Evolutionary conservation across 2,888 invertebrate species (phyloP).

Genomic region (Epinotia brunnichana): DNA sequence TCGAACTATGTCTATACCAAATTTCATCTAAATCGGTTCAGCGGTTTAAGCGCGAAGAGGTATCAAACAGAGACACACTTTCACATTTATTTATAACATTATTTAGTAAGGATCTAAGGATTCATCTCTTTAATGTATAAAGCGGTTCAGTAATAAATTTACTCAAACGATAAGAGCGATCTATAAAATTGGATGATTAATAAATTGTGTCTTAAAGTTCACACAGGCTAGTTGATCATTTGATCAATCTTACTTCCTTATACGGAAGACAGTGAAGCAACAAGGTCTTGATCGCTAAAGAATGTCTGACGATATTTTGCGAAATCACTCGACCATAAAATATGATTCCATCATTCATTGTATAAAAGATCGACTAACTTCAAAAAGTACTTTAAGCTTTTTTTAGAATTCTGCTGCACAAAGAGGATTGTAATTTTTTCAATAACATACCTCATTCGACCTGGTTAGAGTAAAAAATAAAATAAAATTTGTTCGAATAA

Average conservation of each 20-base stretch:
- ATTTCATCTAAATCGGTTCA: too few relatives aligned
- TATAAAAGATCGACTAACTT: neutral
- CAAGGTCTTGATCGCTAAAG: slow-evolving; percentile 15
- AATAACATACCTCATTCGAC: neutral
- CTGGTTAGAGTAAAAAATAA: neutral
- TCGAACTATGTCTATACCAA: too few relatives aligned
- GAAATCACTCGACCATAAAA: slow-evolving; percentile 13
- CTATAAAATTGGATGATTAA: neutral
- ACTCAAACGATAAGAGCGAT: neutral
- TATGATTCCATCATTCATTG: slow-evolving; percentile 15
- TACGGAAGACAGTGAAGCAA: slow-evolving; percentile 23
- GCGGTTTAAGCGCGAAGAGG: too few relatives aligned
- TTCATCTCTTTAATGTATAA: too few relatives aligned
- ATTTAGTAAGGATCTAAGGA: too few relatives aligned
- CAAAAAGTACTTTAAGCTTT: neutral
- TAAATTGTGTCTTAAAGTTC: neutral
- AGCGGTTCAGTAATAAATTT: neutral
- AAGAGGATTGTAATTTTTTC: slow-evolving; percentile 16
- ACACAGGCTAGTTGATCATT: slow-evolving; percentile 2
- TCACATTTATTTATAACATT: too few relatives aligned
- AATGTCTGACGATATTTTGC: slow-evolving; percentile 22
- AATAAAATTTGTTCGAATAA: neutral
- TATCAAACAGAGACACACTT: too few relatives aligned
- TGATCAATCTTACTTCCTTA: slow-evolving; percentile 25
- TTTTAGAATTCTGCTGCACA: neutral